Conservation (phyloP, 1,140 invertebrate species). For the Drosophila seguyi region DNA sequence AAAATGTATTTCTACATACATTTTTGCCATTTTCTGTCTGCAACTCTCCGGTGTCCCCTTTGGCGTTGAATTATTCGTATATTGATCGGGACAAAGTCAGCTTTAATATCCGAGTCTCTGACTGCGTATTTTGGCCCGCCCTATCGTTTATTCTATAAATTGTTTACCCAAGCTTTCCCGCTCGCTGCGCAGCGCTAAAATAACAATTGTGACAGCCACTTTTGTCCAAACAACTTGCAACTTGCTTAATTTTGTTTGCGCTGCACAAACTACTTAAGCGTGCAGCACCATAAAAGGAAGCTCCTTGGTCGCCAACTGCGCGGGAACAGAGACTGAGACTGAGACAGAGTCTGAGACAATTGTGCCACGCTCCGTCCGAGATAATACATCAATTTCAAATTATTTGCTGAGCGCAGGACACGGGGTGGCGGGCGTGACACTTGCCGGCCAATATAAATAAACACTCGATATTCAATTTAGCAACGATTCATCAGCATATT, state of each 20-base stretch:
- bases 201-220: constrained; percentile 50
- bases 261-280: constrained; percentile 66
- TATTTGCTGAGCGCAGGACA: constrained; percentile 38
- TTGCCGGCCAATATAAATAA: constrained; percentile 74
- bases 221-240: constrained; percentile 56
- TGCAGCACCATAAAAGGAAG: constrained; percentile 26
- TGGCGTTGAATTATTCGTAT: constrained; percentile 29
- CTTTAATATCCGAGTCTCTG: constrained; percentile 13
- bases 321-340: neutral
- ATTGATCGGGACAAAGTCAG: neutral
- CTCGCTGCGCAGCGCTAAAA: constrained; percentile 27
- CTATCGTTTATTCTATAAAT: constrained; percentile 40
- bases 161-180: constrained; percentile 18
- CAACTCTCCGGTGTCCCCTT: constrained; percentile 1
- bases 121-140: neutral
- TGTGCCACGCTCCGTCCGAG: constrained; percentile 33
- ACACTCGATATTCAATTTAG: constrained; percentile 80
- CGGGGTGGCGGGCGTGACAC: constrained; percentile 32
- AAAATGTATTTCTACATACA: constrained; percentile 8
- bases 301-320: neutral
- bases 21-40: neutral
- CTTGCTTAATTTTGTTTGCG: constrained; percentile 67
- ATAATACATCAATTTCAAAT: constrained; percentile 73
- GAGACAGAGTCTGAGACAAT: constrained; percentile 15
- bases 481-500: constrained; percentile 74